Percentiles rank a stretch among this genome's conserved stretches.
These are phyloP conservation scores for Diglossa cyanea DNA, from an alignment of 2,797 vertebrate species.

Conservation along the genomic window DNA sequence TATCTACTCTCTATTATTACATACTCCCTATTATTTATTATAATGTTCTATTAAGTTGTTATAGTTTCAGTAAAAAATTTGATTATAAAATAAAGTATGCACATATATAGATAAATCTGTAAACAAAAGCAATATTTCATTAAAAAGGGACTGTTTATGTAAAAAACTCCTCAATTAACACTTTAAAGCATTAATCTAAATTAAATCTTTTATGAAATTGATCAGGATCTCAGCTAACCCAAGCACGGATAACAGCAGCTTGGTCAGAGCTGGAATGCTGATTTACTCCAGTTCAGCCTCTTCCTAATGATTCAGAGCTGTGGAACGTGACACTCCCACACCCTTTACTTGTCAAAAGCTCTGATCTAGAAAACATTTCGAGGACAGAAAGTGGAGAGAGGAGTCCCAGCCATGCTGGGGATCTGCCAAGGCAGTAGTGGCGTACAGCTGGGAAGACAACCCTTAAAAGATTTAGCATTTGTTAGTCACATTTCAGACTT, in stretches of 20 bases:
- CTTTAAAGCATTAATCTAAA: background rate
- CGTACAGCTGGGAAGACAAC: background rate
- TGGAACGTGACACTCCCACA: background rate
- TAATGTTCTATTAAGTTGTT: background rate
- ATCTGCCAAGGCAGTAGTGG: background rate
- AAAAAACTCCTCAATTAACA: background rate
- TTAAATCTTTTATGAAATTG: background rate
- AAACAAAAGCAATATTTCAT: background rate
- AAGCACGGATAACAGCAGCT: background rate
- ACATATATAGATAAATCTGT: background rate
- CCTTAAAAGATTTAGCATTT: conserved; percentile 11
- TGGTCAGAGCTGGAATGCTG: background rate
- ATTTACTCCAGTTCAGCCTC: background rate
- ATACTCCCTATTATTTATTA: background rate
- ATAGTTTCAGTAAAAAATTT: background rate
- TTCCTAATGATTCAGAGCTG: background rate
- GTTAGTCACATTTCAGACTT: conserved; percentile 9
- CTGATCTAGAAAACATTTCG: background rate
- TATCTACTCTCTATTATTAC: background rate
- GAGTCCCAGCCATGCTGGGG: background rate
- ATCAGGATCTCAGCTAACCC: background rate
- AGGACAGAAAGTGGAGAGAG: conserved; percentile 3
- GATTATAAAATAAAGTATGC: background rate
- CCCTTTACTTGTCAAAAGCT: background rate
- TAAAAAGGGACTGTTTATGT: background rate